Base-by-base conservation (phyloP, 2,797 vertebrate species). In the Amblyopsis hoosieri region DNA sequence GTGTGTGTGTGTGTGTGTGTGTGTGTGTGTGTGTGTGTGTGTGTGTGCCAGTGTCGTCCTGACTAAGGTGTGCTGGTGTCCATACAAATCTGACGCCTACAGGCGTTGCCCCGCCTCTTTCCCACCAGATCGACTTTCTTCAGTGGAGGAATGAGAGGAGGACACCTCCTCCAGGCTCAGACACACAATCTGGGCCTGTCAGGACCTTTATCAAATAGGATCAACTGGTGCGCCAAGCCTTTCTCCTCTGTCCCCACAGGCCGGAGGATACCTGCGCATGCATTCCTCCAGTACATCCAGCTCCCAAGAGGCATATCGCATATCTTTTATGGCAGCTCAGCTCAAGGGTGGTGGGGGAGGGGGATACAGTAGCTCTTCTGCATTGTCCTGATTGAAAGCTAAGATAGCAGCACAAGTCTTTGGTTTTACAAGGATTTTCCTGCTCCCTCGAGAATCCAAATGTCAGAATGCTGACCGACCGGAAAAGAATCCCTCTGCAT, bases 111-210 rank as follows among this genome's bases (percentile, higher is more conserved):
- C 85, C 72, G 59, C 86, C 84, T 84, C 81, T 89, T 91, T 90
- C 89, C 84, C 83, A 91, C 80, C 76, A 71, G 90, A 92, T 93
- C 85, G 55, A 87, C 89, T 93, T 92, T 90, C 90, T 84, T 88
- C 70, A 64, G 79, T 50, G 47, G 80, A 85, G 87, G 84, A 87
- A 89, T 88, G 78, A 84, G 82, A 84, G 83, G 71, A 74, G 66
- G 82, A 87, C 82, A 84, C 74, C 74, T 85, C 91, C 88, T 88
- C 86, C 85, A 80, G 87, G 89, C 88, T 80, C 80, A 80, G 88
- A 88, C 80, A 88, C 76, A 82, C 83, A 86, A 90, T 90, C 87
- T 78, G 75, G 81, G 83, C 80, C 85, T 91, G 88, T 91, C 89
- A 90, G 74, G 82, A 80, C 81, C 87, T 89, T 87, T 85, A 90